A percentile compares a stretch with the other conserved stretches of the same genome.
Evolutionary conservation across 2,113 vertebrate species (phyloP).

Genomic region (Lates calcarifer): DNA sequence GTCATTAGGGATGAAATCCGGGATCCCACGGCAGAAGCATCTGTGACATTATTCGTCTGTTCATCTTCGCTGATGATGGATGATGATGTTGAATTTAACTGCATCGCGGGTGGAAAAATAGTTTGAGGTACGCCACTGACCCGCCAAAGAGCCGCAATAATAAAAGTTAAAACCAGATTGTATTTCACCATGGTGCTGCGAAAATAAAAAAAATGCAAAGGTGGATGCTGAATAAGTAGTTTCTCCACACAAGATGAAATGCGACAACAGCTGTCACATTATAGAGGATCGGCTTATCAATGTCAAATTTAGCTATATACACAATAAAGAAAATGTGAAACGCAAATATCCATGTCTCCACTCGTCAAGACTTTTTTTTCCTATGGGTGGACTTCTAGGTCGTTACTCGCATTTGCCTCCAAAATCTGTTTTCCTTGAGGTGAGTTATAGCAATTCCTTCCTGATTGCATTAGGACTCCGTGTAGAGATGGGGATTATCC

Average conservation of each 20-base stretch:
- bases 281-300: conserved; percentile 20
- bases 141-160: conserved; percentile 65
- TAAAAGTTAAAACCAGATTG: conserved; percentile 57
- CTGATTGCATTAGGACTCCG: conserved; percentile 61
- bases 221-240: neutral
- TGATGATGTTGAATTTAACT: conserved; percentile 73
- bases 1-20: conserved; percentile 85
- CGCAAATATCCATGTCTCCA: conserved; percentile 44
- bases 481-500: conserved; percentile 73
- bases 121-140: conserved; percentile 58
- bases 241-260: conserved; percentile 28
- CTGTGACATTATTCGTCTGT: conserved; percentile 63
- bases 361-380: neutral
- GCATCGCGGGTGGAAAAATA: conserved; percentile 67
- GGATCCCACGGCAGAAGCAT: conserved; percentile 70
- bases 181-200: conserved; percentile 54
- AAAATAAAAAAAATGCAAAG: neutral
- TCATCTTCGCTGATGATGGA: conserved; percentile 36
- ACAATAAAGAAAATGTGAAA: neutral
- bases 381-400: neutral
- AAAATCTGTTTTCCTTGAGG: conserved; percentile 32
- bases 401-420: conserved; percentile 26
- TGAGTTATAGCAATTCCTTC: conserved; percentile 44
- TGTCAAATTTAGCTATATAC: conserved; percentile 21
- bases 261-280: conserved; percentile 73